Evolutionary conservation across 1,140 invertebrate species (phyloP).

Genomic region (Meloidogyne floridensis): DNA sequence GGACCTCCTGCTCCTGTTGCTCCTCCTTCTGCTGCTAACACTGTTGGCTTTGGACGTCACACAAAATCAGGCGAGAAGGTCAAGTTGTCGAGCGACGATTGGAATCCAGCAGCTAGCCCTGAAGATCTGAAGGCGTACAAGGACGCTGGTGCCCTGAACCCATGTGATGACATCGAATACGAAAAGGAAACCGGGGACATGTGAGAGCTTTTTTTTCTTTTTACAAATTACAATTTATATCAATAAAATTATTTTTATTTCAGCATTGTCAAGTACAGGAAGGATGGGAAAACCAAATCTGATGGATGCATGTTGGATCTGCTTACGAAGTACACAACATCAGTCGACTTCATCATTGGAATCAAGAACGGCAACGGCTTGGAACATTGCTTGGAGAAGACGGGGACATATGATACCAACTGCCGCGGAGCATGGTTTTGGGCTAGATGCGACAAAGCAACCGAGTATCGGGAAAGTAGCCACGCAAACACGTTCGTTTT

Average conservation of each 20-base stretch:
- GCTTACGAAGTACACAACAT: background rate
- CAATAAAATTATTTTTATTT: conserved; percentile 1
- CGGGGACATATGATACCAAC: background rate
- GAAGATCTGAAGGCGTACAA: too few species aligned
- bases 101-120: too few species aligned
- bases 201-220: too few species aligned
- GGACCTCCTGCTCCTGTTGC: too few species aligned
- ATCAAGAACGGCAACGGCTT: background rate
- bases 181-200: too few species aligned
- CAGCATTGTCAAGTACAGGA: too few species aligned
- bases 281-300: too few species aligned
- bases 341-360: background rate
- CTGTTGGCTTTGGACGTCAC: background rate
- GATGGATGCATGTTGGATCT: too few species aligned
- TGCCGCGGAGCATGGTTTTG: background rate
- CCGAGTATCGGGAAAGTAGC: background rate
- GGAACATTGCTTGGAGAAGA: background rate
- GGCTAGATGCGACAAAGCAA: background rate
- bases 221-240: background rate
- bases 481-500: background rate
- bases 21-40: too few species aligned
- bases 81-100: background rate
- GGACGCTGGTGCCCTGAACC: background rate
- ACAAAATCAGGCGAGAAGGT: background rate
- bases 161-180: background rate